Conservation (phyloP, 2,113 vertebrate species). For the Pseudorhombus dupliciocellatus region DNA sequence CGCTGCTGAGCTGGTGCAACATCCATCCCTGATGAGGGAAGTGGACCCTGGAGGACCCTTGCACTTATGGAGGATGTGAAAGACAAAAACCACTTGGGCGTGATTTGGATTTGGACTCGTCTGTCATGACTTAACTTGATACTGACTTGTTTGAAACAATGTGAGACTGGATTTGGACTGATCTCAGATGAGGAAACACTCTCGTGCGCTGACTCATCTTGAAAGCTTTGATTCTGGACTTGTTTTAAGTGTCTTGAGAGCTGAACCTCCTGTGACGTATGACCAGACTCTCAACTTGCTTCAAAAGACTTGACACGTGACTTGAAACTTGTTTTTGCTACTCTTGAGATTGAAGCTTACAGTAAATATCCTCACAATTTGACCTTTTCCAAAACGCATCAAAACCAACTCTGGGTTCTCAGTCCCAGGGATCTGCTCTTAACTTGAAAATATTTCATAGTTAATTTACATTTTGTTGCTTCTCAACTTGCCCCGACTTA, state of each 20-base stretch:
- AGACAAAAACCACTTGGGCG: constrained; percentile 1
- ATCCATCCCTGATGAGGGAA: constrained; percentile 43
- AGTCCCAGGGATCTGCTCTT: not conserved
- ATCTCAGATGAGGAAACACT: too few relatives aligned
- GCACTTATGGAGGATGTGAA: constrained; percentile 53
- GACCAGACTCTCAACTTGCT: not conserved
- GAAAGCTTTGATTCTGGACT: too few relatives aligned
- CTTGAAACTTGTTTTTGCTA: not conserved
- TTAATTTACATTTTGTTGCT: constrained; percentile 10
- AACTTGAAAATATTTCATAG: not conserved
- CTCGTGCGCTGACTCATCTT: too few relatives aligned
- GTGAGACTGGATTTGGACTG: too few relatives aligned
- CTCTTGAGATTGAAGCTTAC: too few relatives aligned
- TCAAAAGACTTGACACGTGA: not conserved
- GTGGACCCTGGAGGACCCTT: constrained; percentile 29
- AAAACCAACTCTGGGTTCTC: not conserved
- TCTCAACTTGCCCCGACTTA: not conserved
- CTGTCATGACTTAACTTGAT: not conserved
- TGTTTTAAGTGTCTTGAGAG: too few relatives aligned
- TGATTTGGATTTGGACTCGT: not conserved
- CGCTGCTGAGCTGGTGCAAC: constrained; percentile 51
- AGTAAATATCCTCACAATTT: not conserved
- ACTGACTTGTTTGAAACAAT: not conserved
- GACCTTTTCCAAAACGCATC: not conserved
- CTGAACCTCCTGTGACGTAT: too few relatives aligned